Percentiles rank a stretch among this genome's conserved stretches.
These are phyloP conservation scores for Notoglanidium macrostoma DNA, from an alignment of 2,797 vertebrate species.

Conservation along the genomic window DNA sequence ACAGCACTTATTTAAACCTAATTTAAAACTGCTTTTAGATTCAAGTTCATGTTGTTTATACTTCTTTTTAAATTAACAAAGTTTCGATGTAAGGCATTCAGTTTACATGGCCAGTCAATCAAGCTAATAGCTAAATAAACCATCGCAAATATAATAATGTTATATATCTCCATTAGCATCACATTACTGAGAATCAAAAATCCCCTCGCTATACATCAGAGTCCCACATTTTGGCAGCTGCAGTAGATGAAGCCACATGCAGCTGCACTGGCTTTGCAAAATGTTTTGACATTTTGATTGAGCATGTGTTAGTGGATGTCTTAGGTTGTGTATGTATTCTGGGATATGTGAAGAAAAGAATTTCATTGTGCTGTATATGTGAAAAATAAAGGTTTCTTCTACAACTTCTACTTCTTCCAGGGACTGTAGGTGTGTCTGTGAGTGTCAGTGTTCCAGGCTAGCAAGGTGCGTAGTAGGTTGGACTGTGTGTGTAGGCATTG, in stretches of 20 bases:
- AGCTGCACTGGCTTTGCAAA: neutral
- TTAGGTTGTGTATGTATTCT: neutral
- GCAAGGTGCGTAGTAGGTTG: neutral
- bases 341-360: no score
- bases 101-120: neutral
- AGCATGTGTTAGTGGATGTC: neutral
- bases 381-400: no score
- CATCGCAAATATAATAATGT: neutral
- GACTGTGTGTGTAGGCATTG: neutral
- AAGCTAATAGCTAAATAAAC: neutral
- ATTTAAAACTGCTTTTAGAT: neutral
- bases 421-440: neutral
- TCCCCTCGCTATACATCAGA: neutral
- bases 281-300: neutral
- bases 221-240: neutral
- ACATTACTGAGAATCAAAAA: neutral
- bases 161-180: neutral
- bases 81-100: neutral
- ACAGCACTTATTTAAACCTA: neutral
- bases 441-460: neutral
- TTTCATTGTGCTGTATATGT: no score
- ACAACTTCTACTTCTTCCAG: no score
- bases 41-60: neutral
- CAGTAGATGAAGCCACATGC: neutral
- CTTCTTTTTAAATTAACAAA: neutral